phyloP scores from a whole-genome alignment of 1,140 invertebrate species.

The Bemisia tabaci region DNA sequence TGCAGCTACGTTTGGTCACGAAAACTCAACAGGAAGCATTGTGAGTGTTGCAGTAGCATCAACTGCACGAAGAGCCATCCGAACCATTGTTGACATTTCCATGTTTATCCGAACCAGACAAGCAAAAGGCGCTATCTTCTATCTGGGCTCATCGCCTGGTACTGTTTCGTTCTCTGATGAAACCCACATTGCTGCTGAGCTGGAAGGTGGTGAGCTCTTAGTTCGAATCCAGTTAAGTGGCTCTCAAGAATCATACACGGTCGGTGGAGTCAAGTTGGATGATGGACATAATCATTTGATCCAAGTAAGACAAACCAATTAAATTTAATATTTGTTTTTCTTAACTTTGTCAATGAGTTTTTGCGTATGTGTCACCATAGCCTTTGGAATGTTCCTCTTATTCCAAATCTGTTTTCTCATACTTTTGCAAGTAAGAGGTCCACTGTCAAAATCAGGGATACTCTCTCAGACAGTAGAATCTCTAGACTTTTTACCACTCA shows the following conservation, averaged over 20 bases:
- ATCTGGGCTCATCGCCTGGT: conserved; percentile 57
- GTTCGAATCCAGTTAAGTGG: conserved; percentile 66
- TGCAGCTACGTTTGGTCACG: conserved; percentile 80
- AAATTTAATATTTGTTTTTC: neutral
- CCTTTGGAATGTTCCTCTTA: too few relatives aligned
- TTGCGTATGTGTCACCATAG: too few relatives aligned
- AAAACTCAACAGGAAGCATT: conserved; percentile 55
- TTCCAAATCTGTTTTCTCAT: too few relatives aligned
- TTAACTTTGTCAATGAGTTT: too few relatives aligned
- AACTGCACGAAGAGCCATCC: conserved; percentile 48
- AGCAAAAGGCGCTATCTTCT: conserved; percentile 70
- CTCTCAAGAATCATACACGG: conserved; percentile 62
- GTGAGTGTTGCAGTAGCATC: conserved; percentile 55
- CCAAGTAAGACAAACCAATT: conserved; percentile 36
- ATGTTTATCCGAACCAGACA: conserved; percentile 84
- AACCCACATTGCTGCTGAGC: conserved; percentile 59
- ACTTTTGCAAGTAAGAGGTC: too few relatives aligned
- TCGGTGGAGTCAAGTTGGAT: conserved; percentile 63
- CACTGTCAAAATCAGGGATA: neutral
- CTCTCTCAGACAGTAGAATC: too few relatives aligned
- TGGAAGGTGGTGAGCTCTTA: conserved; percentile 59
- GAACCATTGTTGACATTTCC: conserved; percentile 71
- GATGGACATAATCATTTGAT: conserved; percentile 79
- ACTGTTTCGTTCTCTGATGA: conserved; percentile 35
- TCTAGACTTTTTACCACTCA: too few relatives aligned